Percentiles rank a stretch among this genome's conserved stretches.
Conservation (phyloP, 2,797 vertebrate species). For the Sarcophilus harrisii region DNA sequence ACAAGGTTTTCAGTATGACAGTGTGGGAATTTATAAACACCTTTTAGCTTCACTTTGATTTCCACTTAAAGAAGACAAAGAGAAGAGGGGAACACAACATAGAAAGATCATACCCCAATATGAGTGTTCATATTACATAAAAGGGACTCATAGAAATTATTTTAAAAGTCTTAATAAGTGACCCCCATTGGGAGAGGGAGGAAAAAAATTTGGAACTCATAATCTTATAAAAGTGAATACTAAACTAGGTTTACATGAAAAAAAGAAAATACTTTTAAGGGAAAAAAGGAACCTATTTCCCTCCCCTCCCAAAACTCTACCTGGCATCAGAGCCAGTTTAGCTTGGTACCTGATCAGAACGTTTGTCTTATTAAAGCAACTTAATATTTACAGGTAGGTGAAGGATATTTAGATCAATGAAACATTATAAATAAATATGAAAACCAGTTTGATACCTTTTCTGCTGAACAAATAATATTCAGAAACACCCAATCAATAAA, state of each 20-base stretch:
- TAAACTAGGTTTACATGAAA: no score
- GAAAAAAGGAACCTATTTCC: no score
- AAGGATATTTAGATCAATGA: not conserved
- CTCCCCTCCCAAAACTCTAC: not conserved
- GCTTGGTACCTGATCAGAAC: slow-evolving; percentile 10
- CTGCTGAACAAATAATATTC: slow-evolving; percentile 34
- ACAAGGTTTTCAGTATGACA: slow-evolving; percentile 21
- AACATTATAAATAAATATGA: slow-evolving; percentile 14
- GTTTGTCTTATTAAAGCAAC: slow-evolving; percentile 13
- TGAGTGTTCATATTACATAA: not conserved
- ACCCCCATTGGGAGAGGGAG: not conserved
- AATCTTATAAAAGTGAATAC: no score
- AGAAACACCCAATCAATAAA: slow-evolving; percentile 25
- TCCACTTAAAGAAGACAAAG: not conserved
- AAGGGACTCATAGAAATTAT: not conserved
- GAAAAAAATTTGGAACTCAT: no score
- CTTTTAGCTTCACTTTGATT: slow-evolving; percentile 46
- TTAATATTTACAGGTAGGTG: not conserved
- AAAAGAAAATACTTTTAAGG: no score
- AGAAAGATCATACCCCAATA: not conserved
- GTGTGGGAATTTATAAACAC: slow-evolving; percentile 48
- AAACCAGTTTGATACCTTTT: slow-evolving; percentile 17
- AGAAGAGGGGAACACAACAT: not conserved
- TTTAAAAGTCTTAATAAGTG: not conserved
- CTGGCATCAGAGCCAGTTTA: slow-evolving; percentile 17